These are phyloP conservation scores for Macropus fuliginosus DNA, from an alignment of 2,797 vertebrate species.

Conservation along the genomic window DNA sequence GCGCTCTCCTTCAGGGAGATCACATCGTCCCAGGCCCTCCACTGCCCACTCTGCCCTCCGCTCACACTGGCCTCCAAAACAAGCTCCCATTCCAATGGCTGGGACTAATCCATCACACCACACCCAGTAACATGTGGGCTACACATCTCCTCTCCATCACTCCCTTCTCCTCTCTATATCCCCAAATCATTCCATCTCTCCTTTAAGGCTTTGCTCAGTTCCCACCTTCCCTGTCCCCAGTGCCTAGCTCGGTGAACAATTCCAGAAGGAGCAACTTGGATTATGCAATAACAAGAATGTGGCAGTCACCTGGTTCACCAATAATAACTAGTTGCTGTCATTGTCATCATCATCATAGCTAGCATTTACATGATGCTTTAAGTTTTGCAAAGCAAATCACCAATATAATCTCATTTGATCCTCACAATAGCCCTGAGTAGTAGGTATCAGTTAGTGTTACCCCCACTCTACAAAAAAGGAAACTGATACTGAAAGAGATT, in stretches of 20 bases:
- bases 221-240: neutral
- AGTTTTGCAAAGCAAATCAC: neutral
- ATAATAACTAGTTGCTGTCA: no score
- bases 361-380: neutral
- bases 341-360: no score
- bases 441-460: neutral
- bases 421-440: neutral
- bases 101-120: neutral
- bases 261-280: neutral
- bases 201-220: neutral
- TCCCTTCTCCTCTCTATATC: neutral
- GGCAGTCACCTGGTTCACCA: no score
- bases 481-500: slow-evolving; percentile 26
- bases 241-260: neutral
- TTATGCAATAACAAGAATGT: neutral
- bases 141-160: neutral
- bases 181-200: neutral
- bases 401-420: slow-evolving; percentile 5
- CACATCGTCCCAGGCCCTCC: neutral
- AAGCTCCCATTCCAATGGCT: neutral
- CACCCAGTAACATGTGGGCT: neutral
- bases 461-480: neutral
- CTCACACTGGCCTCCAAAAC: neutral
- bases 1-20: neutral
- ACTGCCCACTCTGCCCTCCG: neutral